Evolutionary conservation across 2,797 vertebrate genomes (phyloP), one percentile per base, ranked within the genome.

Genomic region (Chanos chanos): DNA sequence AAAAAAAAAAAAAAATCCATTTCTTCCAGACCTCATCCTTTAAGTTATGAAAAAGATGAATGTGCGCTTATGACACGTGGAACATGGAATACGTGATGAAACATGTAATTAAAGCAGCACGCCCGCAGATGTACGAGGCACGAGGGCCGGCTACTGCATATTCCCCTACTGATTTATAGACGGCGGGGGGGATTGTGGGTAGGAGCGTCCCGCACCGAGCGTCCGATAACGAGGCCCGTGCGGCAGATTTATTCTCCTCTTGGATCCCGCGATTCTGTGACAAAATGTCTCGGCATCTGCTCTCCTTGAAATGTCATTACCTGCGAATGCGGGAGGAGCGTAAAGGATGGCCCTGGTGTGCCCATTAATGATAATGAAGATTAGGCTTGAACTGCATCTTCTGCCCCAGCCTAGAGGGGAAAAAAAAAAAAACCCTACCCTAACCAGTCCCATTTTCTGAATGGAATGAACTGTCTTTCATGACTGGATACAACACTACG

Each of bases 251-350:
- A 89, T 86, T 64, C 71, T 68, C 34, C 39, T 41, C 25, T 51
- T 27, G 49, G 36, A 71, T 77, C 74, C 58, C 68, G 64, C 69
- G 70, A 73, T 74, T 77, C 75, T 78, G 69, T 77, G 77, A 83
- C 78, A 76, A 80, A 85, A 49, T 19, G 53, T 44, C 45, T 13
- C 18, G 43, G 28, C 25, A 77, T 76, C 81, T 27, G 40, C 64
- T 86, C 81, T 87, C 82, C 80, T 83, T 84, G 85, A 86, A 85
- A 87, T 84, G 85, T 84, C 84, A 85, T 87, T 88, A 85, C 77
- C 22, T 36, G 37, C 1, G 19, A 37, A 54, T 59, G 48, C 59
- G 21, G 61, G 47, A 68, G 71, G 28, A 7, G 34, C 30, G 22
- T 64, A 55, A 64, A 55, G 48, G 47, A 69, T 47, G 49, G 74